Conservation (phyloP, 2,113 vertebrate genomes). For the Pelusios castaneus region DNA sequence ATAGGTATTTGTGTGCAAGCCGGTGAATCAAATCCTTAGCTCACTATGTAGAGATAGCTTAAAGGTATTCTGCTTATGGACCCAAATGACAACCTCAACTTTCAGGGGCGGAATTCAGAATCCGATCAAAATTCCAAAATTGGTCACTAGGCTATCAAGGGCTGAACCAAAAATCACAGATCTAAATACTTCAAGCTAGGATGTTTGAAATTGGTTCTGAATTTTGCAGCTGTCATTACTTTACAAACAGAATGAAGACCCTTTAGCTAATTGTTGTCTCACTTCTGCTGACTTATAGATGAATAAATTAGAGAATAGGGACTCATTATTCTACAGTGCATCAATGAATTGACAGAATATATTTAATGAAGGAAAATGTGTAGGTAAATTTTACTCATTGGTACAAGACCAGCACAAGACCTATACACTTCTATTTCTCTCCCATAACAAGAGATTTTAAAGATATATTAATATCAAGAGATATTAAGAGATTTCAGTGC, state of each 20-base stretch:
- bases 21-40: not conserved
- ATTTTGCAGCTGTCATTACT: not conserved
- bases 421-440: not conserved
- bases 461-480: too few relatives aligned
- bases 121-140: not conserved
- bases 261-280: not conserved
- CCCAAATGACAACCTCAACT: not conserved
- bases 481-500: not conserved
- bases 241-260: not conserved
- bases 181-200: not conserved
- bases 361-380: not conserved
- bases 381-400: not conserved
- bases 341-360: not conserved
- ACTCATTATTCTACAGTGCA: not conserved
- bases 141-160: not conserved
- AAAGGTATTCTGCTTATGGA: not conserved
- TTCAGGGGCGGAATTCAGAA: not conserved
- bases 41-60: not conserved
- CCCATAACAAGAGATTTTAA: not conserved
- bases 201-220: not conserved
- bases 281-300: not conserved
- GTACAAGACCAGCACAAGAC: not conserved
- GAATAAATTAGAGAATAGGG: not conserved
- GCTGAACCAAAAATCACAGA: not conserved
- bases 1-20: not conserved